A percentile compares a stretch with the other conserved stretches of the same genome.
These are phyloP conservation scores for Leucopsar rothschildi DNA, from an alignment of 2,113 vertebrate species.

Conservation along the genomic window DNA sequence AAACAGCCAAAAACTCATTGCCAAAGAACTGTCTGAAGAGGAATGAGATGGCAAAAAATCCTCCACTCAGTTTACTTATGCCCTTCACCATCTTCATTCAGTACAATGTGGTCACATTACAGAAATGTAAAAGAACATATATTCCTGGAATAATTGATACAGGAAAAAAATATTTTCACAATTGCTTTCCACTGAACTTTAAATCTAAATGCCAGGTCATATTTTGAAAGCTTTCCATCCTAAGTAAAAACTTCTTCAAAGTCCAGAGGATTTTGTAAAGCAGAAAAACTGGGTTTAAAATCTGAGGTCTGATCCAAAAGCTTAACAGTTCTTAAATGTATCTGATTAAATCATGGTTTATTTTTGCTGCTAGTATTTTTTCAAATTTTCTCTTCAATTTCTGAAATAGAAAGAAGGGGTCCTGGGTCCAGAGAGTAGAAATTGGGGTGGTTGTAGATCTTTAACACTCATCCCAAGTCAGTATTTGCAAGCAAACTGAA, in stretches of 20 bases:
- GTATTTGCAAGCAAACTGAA: background rate
- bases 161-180: background rate
- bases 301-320: background rate
- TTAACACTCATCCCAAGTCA: background rate
- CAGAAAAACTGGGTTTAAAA: background rate
- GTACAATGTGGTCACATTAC: background rate
- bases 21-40: background rate
- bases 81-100: background rate
- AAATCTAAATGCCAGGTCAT: background rate
- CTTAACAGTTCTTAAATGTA: background rate
- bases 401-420: background rate
- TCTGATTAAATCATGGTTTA: background rate
- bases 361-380: background rate
- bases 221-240: background rate
- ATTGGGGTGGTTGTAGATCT: background rate
- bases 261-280: background rate
- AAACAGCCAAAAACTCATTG: background rate
- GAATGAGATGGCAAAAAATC: conserved; percentile 10
- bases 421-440: fast-evolving
- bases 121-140: background rate
- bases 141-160: background rate
- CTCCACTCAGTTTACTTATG: background rate
- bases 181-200: background rate
- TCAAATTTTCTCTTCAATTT: background rate
- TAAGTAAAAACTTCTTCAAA: background rate